Conservation (phyloP, 2,797 vertebrate species). For the Aphelocoma californica region DNA sequence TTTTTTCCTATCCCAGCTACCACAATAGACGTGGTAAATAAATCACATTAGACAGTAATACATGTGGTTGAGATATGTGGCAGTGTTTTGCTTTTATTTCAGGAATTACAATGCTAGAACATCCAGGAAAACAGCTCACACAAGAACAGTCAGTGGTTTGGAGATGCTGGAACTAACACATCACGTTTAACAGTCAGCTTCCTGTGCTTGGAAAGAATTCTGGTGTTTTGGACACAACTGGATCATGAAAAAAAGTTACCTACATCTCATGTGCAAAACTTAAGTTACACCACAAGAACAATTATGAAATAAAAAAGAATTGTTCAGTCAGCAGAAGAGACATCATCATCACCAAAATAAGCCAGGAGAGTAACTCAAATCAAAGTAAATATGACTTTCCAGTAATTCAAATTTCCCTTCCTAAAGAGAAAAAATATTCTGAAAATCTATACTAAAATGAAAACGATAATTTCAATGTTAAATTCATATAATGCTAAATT, state of each 20-base stretch:
- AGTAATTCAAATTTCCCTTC: background rate
- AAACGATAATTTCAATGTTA: background rate
- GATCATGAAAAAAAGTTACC: background rate
- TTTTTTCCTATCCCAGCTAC: background rate
- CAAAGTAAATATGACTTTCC: background rate
- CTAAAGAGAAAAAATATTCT: background rate
- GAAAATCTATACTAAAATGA: background rate
- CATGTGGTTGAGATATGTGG: slow-evolving; percentile 72
- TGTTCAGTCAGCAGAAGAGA: slow-evolving; percentile 5
- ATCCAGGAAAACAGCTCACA: slow-evolving; percentile 85
- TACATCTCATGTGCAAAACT: background rate
- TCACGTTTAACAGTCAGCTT: slow-evolving; percentile 52
- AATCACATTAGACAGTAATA: slow-evolving; percentile 29
- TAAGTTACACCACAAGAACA: background rate
- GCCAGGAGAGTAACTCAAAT: background rate
- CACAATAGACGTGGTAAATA: background rate
- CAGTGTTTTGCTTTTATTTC: slow-evolving; percentile 85
- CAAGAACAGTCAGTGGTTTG: slow-evolving; percentile 85
- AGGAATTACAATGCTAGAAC: slow-evolving; percentile 86
- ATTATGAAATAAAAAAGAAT: background rate
- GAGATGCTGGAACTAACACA: slow-evolving; percentile 61
- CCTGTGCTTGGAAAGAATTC: background rate
- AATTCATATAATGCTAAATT: background rate
- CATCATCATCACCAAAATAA: background rate
- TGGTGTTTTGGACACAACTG: background rate